Conservation (phyloP, 2,113 vertebrate species). For the Salvelinus fontinalis region DNA sequence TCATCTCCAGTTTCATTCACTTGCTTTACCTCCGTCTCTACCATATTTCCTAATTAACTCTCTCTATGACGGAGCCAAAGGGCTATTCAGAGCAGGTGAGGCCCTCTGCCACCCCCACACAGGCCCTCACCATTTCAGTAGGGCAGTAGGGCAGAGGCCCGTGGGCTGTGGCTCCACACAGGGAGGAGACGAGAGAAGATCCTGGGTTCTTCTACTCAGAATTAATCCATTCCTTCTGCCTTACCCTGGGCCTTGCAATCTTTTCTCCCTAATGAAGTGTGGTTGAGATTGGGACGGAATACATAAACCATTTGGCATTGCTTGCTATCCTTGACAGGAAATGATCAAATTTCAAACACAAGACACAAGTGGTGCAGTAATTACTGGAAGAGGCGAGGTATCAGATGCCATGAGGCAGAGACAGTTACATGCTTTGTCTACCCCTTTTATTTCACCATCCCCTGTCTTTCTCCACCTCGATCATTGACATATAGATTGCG, state of each 20-base stretch:
- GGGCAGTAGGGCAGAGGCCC: not conserved
- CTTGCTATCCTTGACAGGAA: constrained; percentile 55
- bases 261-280: constrained; percentile 53
- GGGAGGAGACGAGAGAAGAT: not conserved
- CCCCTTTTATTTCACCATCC: constrained; percentile 51
- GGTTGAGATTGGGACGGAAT: constrained; percentile 36
- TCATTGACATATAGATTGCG: constrained; percentile 52
- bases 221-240: constrained; percentile 2
- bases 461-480: constrained; percentile 28
- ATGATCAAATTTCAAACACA: constrained; percentile 56
- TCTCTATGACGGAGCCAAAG: too few species aligned
- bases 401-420: constrained; percentile 50
- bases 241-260: constrained; percentile 5
- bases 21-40: too few species aligned
- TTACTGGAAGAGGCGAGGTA: constrained; percentile 64
- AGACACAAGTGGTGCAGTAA: constrained; percentile 53
- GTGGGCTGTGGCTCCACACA: not conserved
- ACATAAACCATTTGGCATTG: constrained; percentile 53
- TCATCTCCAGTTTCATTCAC: too few species aligned
- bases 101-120: too few species aligned
- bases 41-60: too few species aligned
- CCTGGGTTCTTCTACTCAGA: constrained; percentile 16
- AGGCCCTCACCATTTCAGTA: not conserved
- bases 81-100: too few species aligned
- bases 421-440: constrained; percentile 62